These are phyloP conservation scores for Rhagoletis pomonella DNA, from an alignment of 1,140 invertebrate species.

Conservation along the genomic window DNA sequence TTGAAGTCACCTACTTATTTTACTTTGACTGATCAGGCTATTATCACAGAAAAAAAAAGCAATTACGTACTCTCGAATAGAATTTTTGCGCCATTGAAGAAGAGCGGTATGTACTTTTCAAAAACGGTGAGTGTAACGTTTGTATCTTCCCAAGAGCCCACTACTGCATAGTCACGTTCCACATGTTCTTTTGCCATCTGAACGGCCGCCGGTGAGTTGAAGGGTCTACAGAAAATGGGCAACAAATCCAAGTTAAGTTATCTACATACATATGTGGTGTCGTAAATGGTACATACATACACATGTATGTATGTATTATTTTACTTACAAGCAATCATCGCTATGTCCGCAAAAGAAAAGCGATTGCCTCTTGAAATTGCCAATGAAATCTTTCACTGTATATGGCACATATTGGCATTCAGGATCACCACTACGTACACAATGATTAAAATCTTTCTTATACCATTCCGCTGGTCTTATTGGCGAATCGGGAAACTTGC, in stretches of 20 bases:
- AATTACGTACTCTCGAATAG: no score
- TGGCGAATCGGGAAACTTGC: constrained; percentile 86
- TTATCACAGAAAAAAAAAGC: neutral
- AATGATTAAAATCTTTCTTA: constrained; percentile 91
- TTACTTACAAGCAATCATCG: constrained; percentile 87
- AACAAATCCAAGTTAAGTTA: neutral
- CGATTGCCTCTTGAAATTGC: constrained; percentile 86
- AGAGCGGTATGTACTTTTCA: constrained; percentile 87
- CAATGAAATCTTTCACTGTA: constrained; percentile 83
- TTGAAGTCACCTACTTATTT: no score
- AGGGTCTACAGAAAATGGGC: constrained; percentile 80
- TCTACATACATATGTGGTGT: neutral
- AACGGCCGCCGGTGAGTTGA: constrained; percentile 85
- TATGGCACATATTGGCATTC: constrained; percentile 88
- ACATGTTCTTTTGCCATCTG: constrained; percentile 87
- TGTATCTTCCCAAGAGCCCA: constrained; percentile 89
- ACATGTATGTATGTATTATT: neutral
- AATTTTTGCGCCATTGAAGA: constrained; percentile 76
- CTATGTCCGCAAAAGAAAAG: constrained; percentile 92
- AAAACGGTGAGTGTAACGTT: constrained; percentile 86
- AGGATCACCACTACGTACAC: constrained; percentile 85
- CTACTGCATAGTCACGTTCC: constrained; percentile 87
- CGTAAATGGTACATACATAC: no score
- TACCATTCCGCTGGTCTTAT: constrained; percentile 87
- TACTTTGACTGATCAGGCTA: no score